phyloP scores from a whole-genome alignment of 53 echinoderm and acorn worm species.

The Echinarachnius parma region DNA sequence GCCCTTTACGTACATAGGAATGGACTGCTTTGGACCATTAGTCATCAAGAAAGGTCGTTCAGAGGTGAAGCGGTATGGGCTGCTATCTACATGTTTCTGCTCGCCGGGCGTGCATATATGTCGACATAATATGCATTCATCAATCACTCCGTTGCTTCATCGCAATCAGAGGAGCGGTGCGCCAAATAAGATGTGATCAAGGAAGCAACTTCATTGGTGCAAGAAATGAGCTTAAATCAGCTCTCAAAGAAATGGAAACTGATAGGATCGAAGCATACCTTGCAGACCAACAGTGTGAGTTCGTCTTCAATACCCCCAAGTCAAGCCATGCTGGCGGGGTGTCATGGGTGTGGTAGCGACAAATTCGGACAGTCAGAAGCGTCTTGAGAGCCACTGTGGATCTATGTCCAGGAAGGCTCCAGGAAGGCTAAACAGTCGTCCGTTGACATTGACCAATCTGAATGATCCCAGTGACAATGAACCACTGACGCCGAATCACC shows the following conservation, averaged over 20 bases:
- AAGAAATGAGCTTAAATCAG: slow-evolving; percentile 44
- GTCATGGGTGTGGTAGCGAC: slow-evolving; percentile 75
- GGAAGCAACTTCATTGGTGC: slow-evolving; percentile 58
- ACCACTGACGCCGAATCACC: slow-evolving; percentile 57
- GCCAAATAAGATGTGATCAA: slow-evolving; percentile 47
- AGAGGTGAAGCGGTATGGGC: slow-evolving; percentile 49
- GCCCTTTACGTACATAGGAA: slow-evolving; percentile 42
- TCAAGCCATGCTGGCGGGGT: slow-evolving; percentile 69
- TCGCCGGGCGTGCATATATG: slow-evolving; percentile 51
- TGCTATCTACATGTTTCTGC: slow-evolving; percentile 51
- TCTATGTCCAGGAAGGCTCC: slow-evolving; percentile 45
- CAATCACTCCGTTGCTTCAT: slow-evolving; percentile 46
- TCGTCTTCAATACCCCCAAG: slow-evolving; percentile 58
- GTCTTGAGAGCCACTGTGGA: slow-evolving; percentile 45
- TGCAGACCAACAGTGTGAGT: slow-evolving; percentile 53
- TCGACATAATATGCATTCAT: slow-evolving; percentile 56
- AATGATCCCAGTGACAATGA: slow-evolving; percentile 19
- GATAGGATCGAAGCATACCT: slow-evolving; percentile 38
- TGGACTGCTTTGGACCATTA: slow-evolving; percentile 62
- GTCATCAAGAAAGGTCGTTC: slow-evolving; percentile 41
- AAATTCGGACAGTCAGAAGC: slow-evolving; percentile 44
- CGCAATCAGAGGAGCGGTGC: slow-evolving; percentile 54
- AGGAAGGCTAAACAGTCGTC: slow-evolving; percentile 49
- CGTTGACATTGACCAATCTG: slow-evolving; percentile 12
- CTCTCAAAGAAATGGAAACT: slow-evolving; percentile 35